Base-by-base conservation (phyloP, 2,797 vertebrate species). In the Argyrosomus regius region DNA sequence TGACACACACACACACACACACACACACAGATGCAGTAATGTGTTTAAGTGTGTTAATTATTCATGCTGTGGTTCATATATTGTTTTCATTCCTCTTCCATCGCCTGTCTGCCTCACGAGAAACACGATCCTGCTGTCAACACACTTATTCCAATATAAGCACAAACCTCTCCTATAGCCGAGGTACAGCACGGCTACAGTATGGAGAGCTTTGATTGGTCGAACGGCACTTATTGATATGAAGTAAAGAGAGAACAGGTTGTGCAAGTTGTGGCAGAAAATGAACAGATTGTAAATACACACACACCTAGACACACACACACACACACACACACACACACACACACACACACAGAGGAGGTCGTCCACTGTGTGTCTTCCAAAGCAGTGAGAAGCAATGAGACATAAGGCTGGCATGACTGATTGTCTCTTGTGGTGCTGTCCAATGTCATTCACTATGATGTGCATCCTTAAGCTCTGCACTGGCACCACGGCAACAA, bases 401-500 rank as follows among this genome's bases (percentile, higher is more conserved):
- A 72, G 84, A 70, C 88, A 75, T 64, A 59, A 83, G 67, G 87
- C 82, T 87, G 85, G 71, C 76, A 69, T 93, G 87, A 86, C 87
- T 87, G 85, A 91, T 90, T 70, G 74, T 84, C 87, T 89, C 81
- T 90, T 85, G 73, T 93, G 85, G 59, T 75, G 89, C 88, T 89
- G 90, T 86, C 87, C 67, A 74, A 43, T 88, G 80, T 84, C 66
- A 18, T 72, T 93, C 80, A 86, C 80, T 64, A 35, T 91, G 81
- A 90, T 89, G 77, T 87, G 88, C 85, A 83, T 86, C 81, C 78
- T 83, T 84, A 84, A 89, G 81, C 84, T 75, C 81, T 5, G 4
- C 70, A 50, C 73, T 82, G 79, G 79, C 72, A 85, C 59, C 83
- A 53, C 59, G 4, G 72, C 75, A 82, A 80, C 81, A 87, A 83